Base-by-base conservation (phyloP, 1,140 invertebrate genomes). In the Temnothorax longispinosus region DNA sequence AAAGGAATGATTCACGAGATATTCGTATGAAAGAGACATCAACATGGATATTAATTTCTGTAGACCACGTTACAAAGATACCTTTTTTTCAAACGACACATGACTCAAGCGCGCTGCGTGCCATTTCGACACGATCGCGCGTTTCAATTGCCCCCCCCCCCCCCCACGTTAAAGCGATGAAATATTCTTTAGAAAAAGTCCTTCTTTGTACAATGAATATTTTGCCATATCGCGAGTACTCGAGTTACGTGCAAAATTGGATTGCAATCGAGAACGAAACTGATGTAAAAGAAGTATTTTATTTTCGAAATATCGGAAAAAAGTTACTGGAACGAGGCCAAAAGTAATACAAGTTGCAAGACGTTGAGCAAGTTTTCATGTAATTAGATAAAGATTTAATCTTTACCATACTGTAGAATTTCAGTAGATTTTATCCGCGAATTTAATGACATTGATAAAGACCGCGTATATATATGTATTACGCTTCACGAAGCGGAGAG, bases 231-330 rank as follows among this genome's bases (percentile, higher is more conserved):
- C 32, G 41, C 38, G 18, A 35, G 38, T 76, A 41, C 38, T 38
- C 11, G 52, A 75, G 32, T 62, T 44, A 44, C 56, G n/a, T 8
- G 18, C 44, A 38, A 35, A 65, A 35, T 13, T 35, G 27, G 10
- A n/a, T 65, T 52, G 44, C 76, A 67, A 78, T 78, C 15, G 44
- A 18, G 56, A 44, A 60, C 10, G 10, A 65, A 38, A 67, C 60
- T 27, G n/a, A n/a, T n/a, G 60, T 8, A 21, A 32, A n/a, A 47
- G 32, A 35, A 38, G 21, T 10, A 21, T 27, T 77, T 77, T 35
- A 64, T 77, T 72, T 77, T 60, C n/a, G n/a, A 77, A 76, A 77
- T 62, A 64, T 64, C 10, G 56, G 18, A n/a, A 78, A 67, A 38
- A 38, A 3, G 27, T 47, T 50, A 11, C 32, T 32, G 58, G 10